Base-by-base conservation (phyloP, 2,797 vertebrate species). In the Poecilia wingei region DNA sequence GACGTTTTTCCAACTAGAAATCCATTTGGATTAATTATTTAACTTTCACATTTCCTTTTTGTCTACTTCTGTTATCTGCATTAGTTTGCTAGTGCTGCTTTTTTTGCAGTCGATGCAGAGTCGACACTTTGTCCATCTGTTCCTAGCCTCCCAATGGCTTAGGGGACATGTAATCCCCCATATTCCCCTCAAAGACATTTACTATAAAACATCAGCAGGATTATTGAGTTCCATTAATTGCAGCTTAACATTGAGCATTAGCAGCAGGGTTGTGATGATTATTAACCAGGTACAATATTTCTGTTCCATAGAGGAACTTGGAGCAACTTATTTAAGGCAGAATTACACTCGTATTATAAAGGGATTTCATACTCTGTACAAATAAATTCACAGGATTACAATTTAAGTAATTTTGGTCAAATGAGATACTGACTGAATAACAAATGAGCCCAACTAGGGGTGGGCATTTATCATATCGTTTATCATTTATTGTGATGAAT, bases 81-180 rank as follows among this genome's bases (percentile, higher is more conserved):
- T 74, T 66, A 45, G 49, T 80, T 76, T 79, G 70, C 80, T 47
- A 36, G 49, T 78, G 55, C 73, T 53, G 79, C 13, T 31, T 39
- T 70, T 51, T 86, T 76, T 79, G 28, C 59, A 55, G 41, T 75
- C 74, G 39, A 85, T 76, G 74, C 82, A 81, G 83, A 88, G 47
- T 82, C 84, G 57, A 78, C 82, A 84, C 75, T 80, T 91, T 81
- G 78, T 83, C 79, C 77, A 75, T 86, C 81, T 85, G 86, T 76
- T 88, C 81, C 51, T 75, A 43, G 57, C 8, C 75, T 14, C 46
- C 75, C 47, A 64, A 74, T 64, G 7, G 79, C 77, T 84, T 45
- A 53, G 66, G 53, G 73, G 47, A 41, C 22, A 28, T 33, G 2
- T 78, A 81, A 88, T 82, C 76, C 75, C 66, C 85, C 81, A 79